phyloP scores from a whole-genome alignment of 2,888 invertebrate genomes.

The Lithophane leautieri region DNA sequence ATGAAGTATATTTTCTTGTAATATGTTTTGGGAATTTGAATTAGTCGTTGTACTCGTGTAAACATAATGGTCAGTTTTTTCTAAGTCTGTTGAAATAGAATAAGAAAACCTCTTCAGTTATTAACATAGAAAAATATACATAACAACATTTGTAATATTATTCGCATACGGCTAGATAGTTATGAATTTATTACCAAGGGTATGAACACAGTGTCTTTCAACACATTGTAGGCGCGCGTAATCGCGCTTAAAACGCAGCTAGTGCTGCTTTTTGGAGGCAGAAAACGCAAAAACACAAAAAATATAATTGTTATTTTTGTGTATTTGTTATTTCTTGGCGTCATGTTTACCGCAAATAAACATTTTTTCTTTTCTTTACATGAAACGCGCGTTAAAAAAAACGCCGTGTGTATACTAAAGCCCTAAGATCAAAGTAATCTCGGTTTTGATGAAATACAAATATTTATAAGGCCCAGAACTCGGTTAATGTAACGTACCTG shows the following conservation, averaged over 20 bases:
- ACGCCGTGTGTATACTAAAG: not conserved
- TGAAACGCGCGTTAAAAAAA: not conserved
- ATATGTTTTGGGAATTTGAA: not conserved
- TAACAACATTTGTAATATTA: too few species aligned
- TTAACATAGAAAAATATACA: constrained; percentile 6
- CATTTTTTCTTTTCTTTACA: too few species aligned
- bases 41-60: not conserved
- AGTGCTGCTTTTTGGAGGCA: not conserved
- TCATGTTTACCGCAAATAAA: too few species aligned
- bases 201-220: not conserved
- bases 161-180: not conserved
- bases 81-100: not conserved
- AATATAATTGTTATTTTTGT: too few species aligned
- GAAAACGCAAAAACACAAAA: not conserved
- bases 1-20: not conserved
- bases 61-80: constrained; percentile 3
- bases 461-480: not conserved
- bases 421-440: not conserved
- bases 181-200: not conserved
- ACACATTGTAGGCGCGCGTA: not conserved
- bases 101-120: not conserved
- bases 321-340: too few species aligned
- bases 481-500: not conserved
- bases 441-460: not conserved
- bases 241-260: not conserved